phyloP scores from a whole-genome alignment of 1,140 invertebrate genomes.

The Lineus longissimus region DNA sequence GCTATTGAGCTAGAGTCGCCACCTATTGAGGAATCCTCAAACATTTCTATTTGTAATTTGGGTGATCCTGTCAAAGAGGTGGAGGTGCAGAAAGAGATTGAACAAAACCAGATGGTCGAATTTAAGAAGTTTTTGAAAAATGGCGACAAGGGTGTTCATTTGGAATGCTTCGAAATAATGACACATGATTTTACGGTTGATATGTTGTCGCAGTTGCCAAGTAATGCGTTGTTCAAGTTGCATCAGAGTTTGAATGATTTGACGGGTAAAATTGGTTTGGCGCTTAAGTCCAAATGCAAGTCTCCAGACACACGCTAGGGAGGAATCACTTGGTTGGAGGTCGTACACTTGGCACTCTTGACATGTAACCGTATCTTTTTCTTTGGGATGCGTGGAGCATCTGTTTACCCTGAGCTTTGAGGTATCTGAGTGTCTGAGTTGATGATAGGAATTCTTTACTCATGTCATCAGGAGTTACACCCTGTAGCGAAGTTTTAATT shows the following conservation, averaged over 20 bases:
- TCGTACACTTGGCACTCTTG: too few species aligned
- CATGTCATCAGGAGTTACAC: too few species aligned
- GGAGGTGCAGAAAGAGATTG: background rate
- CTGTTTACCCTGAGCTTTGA: too few species aligned
- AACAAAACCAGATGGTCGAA: too few species aligned
- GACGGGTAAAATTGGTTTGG: background rate
- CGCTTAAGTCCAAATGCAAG: slow-evolving; percentile 10
- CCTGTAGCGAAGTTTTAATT: too few species aligned
- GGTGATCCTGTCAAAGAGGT: too few species aligned
- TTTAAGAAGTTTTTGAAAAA: background rate
- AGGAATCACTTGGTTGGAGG: too few species aligned
- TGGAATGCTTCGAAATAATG: background rate
- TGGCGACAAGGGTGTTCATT: background rate
- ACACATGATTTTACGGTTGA: background rate
- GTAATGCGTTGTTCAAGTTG: background rate
- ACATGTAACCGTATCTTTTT: too few species aligned
- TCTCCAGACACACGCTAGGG: background rate
- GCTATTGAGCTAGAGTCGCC: background rate
- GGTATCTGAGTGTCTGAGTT: too few species aligned
- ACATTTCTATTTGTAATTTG: too few species aligned
- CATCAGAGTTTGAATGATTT: slow-evolving; percentile 5
- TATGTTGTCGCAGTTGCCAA: background rate
- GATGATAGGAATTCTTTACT: too few species aligned
- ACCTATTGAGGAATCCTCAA: background rate
- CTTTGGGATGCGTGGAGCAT: too few species aligned